Evolutionary conservation across 2,888 invertebrate genomes (phyloP).

Genomic region (Steinernema carpocapsae): DNA sequence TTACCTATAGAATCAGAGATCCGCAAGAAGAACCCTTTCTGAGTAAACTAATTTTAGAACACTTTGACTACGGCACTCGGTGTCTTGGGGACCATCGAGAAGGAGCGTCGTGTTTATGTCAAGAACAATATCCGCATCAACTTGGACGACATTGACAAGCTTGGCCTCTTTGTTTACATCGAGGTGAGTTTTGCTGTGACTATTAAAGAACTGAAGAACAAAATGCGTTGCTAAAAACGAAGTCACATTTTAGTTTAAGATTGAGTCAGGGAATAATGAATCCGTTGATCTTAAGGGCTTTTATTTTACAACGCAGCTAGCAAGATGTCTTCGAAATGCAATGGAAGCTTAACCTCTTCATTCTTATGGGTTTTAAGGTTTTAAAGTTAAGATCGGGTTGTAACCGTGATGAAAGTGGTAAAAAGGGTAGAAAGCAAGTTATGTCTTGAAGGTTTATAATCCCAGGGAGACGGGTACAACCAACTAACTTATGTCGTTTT

Average conservation of each 20-base stretch:
- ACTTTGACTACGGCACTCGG: conserved; percentile 43
- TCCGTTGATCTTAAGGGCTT: background rate
- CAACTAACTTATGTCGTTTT: too few species aligned
- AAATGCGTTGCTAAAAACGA: background rate
- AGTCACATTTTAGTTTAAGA: too few species aligned
- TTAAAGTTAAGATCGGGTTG: too few species aligned
- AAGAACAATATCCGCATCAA: conserved; percentile 49
- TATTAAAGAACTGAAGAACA: background rate
- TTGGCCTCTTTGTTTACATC: conserved; percentile 49
- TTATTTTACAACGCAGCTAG: too few species aligned
- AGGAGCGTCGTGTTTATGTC: conserved; percentile 44
- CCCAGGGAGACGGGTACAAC: too few species aligned
- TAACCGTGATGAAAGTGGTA: too few species aligned
- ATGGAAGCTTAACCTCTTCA: background rate
- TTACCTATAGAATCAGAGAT: background rate
- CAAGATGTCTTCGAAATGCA: background rate
- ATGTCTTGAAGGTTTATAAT: too few species aligned
- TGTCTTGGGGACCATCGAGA: conserved; percentile 46
- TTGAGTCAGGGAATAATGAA: too few species aligned
- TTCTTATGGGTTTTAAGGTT: background rate
- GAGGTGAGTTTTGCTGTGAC: conserved; percentile 37
- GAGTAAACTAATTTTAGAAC: conserved; percentile 40
- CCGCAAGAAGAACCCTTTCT: background rate
- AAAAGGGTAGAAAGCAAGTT: too few species aligned
- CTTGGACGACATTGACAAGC: conserved; percentile 48